Conservation (phyloP, 1,140 invertebrate genomes). For the Agrypnia vestita region DNA sequence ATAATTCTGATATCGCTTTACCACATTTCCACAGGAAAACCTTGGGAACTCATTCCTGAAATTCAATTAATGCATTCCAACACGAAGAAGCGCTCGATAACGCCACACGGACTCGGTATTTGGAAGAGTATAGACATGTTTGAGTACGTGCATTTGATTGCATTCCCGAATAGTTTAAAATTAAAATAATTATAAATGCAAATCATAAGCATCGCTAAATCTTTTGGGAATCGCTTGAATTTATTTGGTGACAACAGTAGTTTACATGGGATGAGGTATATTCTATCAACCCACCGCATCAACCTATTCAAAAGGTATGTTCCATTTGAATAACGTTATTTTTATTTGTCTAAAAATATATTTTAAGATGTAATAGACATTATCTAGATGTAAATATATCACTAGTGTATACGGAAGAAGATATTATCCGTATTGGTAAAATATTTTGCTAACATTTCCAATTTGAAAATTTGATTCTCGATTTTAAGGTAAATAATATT, state of each 20-base stretch:
- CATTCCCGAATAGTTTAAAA: too few species aligned
- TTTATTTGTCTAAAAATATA: neutral
- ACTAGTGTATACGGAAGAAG: too few species aligned
- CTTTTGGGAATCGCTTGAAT: conserved; percentile 41
- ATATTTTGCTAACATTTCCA: neutral
- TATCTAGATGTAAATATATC: too few species aligned
- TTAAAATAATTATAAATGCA: conserved; percentile 37
- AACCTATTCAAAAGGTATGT: conserved; percentile 48
- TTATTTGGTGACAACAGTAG: conserved; percentile 57
- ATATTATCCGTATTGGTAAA: neutral
- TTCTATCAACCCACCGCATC: conserved; percentile 40
- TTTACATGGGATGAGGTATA: conserved; percentile 52
- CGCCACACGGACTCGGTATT: neutral
- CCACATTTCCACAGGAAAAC: too few species aligned
- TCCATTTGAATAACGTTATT: neutral
- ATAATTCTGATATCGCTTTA: too few species aligned
- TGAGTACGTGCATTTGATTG: neutral
- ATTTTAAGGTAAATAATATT: too few species aligned
- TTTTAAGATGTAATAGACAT: too few species aligned
- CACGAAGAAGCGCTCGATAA: conserved; percentile 9
- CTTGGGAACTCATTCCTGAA: too few species aligned
- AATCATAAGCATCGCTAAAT: neutral
- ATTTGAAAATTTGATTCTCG: too few species aligned
- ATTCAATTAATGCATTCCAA: neutral
- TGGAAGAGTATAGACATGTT: neutral